phyloP scores from a whole-genome alignment of 2,888 invertebrate genomes.

The Steinernema scapterisci region DNA sequence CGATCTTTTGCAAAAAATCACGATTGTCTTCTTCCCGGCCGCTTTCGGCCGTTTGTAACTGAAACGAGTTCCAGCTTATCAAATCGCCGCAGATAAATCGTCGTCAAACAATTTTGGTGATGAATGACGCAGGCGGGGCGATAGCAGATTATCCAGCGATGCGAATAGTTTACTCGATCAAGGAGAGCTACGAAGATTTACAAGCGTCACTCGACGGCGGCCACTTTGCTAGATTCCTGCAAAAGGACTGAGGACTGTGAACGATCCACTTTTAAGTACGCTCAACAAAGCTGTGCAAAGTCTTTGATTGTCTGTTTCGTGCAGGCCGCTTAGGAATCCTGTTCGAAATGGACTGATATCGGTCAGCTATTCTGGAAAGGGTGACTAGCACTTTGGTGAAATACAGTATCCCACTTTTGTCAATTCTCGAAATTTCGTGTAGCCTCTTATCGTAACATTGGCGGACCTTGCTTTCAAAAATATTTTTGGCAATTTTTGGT shows the following conservation, averaged over 20 bases:
- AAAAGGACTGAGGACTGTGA: not conserved
- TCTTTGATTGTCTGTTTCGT: too few species aligned
- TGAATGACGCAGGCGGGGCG: not conserved
- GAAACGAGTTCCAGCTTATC: slow-evolving; percentile 29
- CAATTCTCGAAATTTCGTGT: too few species aligned
- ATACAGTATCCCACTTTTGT: too few species aligned
- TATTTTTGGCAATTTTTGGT: too few species aligned
- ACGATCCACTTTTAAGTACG: too few species aligned
- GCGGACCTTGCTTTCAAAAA: too few species aligned
- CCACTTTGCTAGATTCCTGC: not conserved
- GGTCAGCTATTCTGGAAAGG: too few species aligned
- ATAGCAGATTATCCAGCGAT: not conserved
- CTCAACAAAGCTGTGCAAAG: too few species aligned
- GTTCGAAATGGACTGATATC: too few species aligned
- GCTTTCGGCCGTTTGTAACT: not conserved
- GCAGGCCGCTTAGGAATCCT: too few species aligned
- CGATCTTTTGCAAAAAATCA: slow-evolving; percentile 14
- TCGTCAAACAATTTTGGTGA: slow-evolving; percentile 22
- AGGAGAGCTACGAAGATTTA: not conserved
- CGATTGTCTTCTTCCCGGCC: slow-evolving; percentile 24
- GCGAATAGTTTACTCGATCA: slow-evolving; percentile 1
- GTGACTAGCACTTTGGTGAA: too few species aligned
- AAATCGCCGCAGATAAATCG: slow-evolving; percentile 30
- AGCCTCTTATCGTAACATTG: too few species aligned
- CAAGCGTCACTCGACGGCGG: slow-evolving; percentile 7